These are phyloP conservation scores for Ophioninae sp. DNA, from an alignment of 2,888 invertebrate species.

Conservation along the genomic window DNA sequence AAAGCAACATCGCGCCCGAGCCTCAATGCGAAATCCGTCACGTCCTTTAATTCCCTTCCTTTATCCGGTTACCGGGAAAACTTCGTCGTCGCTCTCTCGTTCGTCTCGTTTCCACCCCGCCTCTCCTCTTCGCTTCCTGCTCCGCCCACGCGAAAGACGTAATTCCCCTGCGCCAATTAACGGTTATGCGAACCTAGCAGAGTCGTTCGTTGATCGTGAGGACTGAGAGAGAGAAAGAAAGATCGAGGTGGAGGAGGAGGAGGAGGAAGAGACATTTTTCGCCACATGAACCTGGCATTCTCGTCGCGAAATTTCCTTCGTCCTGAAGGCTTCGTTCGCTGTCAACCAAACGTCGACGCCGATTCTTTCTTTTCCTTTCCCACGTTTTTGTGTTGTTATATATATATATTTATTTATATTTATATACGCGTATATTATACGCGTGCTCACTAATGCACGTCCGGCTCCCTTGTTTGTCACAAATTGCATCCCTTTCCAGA, in stretches of 20 bases:
- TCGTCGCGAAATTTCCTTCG: conserved; percentile 35
- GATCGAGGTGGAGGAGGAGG: background rate
- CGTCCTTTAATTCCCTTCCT: conserved; percentile 35
- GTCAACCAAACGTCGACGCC: conserved; percentile 31
- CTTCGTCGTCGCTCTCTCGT: conserved; percentile 23
- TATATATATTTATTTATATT: conserved; percentile 16
- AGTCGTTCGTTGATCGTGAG: background rate
- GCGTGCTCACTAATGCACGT: background rate
- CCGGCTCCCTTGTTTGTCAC: conserved; percentile 2
- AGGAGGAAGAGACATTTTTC: conserved; percentile 49
- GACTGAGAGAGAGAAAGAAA: background rate
- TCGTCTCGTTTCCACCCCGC: conserved; percentile 62
- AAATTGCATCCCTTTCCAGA: conserved; percentile 66
- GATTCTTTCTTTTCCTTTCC: conserved; percentile 21
- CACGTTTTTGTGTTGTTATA: conserved; percentile 41
- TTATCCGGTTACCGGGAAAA: conserved; percentile 37
- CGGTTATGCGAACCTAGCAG: conserved; percentile 62
- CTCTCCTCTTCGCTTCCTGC: too few relatives aligned
- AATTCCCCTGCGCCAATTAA: conserved; percentile 73
- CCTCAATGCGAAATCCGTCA: conserved; percentile 39
- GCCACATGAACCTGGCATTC: conserved; percentile 66
- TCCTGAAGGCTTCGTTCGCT: conserved; percentile 24
- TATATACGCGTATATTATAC: background rate
- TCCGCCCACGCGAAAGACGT: conserved; percentile 67
- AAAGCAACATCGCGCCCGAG: conserved; percentile 1